These are phyloP conservation scores for Melitaea cinxia DNA, from an alignment of 1,140 invertebrate species.

Conservation along the genomic window DNA sequence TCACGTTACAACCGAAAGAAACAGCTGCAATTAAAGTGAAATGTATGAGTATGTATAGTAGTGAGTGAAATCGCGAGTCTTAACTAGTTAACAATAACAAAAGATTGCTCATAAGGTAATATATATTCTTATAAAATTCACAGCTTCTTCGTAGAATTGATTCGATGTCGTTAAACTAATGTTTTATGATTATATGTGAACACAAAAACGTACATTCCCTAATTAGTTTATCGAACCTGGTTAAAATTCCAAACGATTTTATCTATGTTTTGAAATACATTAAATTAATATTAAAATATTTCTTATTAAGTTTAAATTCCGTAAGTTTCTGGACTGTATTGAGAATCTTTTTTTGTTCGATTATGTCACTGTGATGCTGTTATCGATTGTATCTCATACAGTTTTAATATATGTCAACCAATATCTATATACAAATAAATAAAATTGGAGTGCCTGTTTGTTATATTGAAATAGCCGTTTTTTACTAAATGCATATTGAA, in stretches of 20 bases:
- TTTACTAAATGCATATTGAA: too few relatives aligned
- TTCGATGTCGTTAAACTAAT: neutral
- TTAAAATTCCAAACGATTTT: conserved; percentile 7
- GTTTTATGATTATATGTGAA: neutral
- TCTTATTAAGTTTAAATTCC: neutral
- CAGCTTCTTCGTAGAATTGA: neutral
- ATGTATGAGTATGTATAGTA: too few relatives aligned
- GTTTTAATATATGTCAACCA: too few relatives aligned
- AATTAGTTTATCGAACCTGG: conserved; percentile 8
- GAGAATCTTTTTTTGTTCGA: neutral
- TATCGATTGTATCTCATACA: too few relatives aligned
- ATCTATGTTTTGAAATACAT: conserved; percentile 8
- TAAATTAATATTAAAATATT: conserved; percentile 1
- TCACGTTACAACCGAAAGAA: too few relatives aligned
- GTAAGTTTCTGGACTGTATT: neutral
- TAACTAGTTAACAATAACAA: too few relatives aligned
- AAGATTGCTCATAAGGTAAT: neutral
- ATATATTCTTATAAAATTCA: neutral
- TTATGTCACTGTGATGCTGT: neutral
- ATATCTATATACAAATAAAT: too few relatives aligned
- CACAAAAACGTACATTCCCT: neutral
- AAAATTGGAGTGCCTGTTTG: too few relatives aligned
- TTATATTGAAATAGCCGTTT: too few relatives aligned
- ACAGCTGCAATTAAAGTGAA: too few relatives aligned
- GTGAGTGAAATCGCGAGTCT: too few relatives aligned